Evolutionary conservation across 2,888 invertebrate species (phyloP).

Genomic region (Trichopoda pennipes): DNA sequence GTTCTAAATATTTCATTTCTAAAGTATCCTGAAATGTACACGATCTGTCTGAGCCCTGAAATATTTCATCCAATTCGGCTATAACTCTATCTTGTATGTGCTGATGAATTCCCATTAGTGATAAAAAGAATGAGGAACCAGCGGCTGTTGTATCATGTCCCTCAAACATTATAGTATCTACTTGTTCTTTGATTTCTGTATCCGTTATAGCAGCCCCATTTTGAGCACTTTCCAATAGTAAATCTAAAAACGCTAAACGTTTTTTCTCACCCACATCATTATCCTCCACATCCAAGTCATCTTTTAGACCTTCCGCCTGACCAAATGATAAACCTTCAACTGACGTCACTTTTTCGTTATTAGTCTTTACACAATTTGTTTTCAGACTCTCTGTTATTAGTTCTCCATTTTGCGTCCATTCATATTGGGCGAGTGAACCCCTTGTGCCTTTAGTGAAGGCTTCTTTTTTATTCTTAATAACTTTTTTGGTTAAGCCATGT

Average conservation of each 20-base stretch:
- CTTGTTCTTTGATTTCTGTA: slow-evolving; percentile 91
- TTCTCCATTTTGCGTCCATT: slow-evolving; percentile 70
- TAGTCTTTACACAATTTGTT: slow-evolving; percentile 40
- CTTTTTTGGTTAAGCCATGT: slow-evolving; percentile 90
- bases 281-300: slow-evolving; percentile 90
- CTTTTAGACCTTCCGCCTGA: slow-evolving; percentile 87
- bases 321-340: slow-evolving; percentile 88
- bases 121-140: slow-evolving; percentile 90
- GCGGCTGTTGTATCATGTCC: slow-evolving; percentile 92
- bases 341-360: slow-evolving; percentile 72
- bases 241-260: slow-evolving; percentile 92
- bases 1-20: slow-evolving; percentile 92
- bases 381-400: slow-evolving; percentile 64
- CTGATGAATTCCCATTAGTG: slow-evolving; percentile 88
- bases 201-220: slow-evolving; percentile 87
- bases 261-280: slow-evolving; percentile 90
- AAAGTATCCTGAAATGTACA: slow-evolving; percentile 90
- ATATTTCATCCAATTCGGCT: slow-evolving; percentile 88
- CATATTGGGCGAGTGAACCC: slow-evolving; percentile 78
- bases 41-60: slow-evolving; percentile 88
- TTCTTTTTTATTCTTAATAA: slow-evolving; percentile 88
- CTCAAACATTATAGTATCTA: slow-evolving; percentile 93
- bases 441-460: slow-evolving; percentile 86
- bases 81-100: slow-evolving; percentile 87
- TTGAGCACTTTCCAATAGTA: slow-evolving; percentile 89